Base-by-base conservation (phyloP, 2,797 vertebrate genomes). In the Bradypodion pumilum region DNA sequence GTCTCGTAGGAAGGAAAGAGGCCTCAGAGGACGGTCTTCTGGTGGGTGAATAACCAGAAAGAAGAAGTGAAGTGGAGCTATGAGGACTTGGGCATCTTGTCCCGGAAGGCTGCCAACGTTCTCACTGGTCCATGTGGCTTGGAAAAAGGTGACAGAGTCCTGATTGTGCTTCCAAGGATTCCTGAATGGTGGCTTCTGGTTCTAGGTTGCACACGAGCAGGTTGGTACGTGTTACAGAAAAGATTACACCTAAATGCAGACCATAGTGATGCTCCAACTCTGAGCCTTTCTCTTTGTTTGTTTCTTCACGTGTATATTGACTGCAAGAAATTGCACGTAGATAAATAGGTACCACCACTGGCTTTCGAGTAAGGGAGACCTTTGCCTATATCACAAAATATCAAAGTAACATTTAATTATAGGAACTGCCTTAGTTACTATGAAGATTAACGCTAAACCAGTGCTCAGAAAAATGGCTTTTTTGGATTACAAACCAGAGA, bases 131-230 rank as follows among this genome's bases (percentile, higher is more conserved):
- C 78, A 1, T 97, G 97, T 52, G 86, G 90, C 79, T 89, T 98
- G 75, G 89, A 91, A 80, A 92, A 88, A 90, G 95, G 95, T 82
- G 97, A 97, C 92, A 92, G 95, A 72, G 88, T 96, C 29, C 60
- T 97, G 2, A 91, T 96, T 29, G 91, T 97, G 60, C 93, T 97
- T 21, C 97, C 96, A 0, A 90, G 92, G 52, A 66, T 97, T 23
- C 97, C 97, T 0, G 97, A 97, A 75, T 97, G 97, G 96, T 97
- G 97, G 96, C 91, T 98, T 42, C 84, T 96, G 56, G 95, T 83
- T 0, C 85, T 97, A 19, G 97, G 96, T 35, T 97, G 96, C 75
- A 92, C 97, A 49, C 85, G 95, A 86, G 92, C 97, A 94, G 97
- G 96, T 97, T 69, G 86, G 93, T 76, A 62, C 70, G 68, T 40